A percentile compares a stretch with the other conserved stretches of the same genome.
phyloP scores from a whole-genome alignment of 2,797 vertebrate genomes.

The Acridotheres tristis region DNA sequence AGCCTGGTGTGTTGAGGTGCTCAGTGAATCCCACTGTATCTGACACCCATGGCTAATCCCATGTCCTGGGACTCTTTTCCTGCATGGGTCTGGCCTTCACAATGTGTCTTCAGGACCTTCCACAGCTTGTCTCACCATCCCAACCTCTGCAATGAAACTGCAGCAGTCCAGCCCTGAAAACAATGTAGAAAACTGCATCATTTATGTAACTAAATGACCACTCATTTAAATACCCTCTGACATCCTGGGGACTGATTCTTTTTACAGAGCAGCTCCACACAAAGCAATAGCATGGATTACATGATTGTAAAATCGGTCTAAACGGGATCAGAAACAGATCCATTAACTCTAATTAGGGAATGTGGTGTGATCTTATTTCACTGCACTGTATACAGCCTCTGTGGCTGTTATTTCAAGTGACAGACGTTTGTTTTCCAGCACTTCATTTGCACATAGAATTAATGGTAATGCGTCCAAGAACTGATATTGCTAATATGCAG shows the following conservation, averaged over 20 bases:
- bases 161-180: background rate
- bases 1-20: fast-evolving
- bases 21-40: background rate
- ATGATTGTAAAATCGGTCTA: background rate
- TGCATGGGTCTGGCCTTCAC: background rate
- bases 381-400: background rate
- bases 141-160: background rate
- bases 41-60: background rate
- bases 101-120: background rate
- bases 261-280: background rate
- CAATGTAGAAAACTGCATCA: background rate
- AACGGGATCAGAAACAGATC: conserved; percentile 33
- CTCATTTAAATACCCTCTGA: background rate
- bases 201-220: background rate
- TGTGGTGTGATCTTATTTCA: conserved; percentile 7
- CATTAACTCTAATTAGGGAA: conserved; percentile 28
- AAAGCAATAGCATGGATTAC: background rate
- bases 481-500: conserved; percentile 51
- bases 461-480: conserved; percentile 58
- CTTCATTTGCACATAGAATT: conserved; percentile 60
- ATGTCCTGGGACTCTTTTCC: background rate
- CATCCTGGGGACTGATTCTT: background rate
- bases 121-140: background rate
- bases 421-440: conserved; percentile 44
- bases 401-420: conserved; percentile 38